Evolutionary conservation across 2,797 vertebrate species (phyloP), one percentile per base, ranked within the genome.

Genomic region (Fistularia commersonii): DNA sequence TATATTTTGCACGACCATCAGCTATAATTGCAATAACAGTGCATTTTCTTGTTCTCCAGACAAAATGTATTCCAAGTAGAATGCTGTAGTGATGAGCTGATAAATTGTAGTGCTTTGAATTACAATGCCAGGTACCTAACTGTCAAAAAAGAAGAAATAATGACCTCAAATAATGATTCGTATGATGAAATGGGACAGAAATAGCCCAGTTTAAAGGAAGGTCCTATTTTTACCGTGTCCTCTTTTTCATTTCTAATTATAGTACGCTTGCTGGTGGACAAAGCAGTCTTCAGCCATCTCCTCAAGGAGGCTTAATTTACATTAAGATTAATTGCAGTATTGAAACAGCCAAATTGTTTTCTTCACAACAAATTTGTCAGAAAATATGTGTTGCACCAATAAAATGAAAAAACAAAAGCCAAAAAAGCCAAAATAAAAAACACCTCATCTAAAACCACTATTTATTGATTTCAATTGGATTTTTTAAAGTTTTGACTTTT

Each of bases 201-300:
- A 86, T 82, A 86, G 79, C 50, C 43, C 39, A 1, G 49, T 13
- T 61, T 46, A 50, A 43, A 40, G 53, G 65, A 73, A 48, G 7
- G 6, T 34, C 6, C 67, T 85, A 82, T 83, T 84, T 84, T 83
- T 83, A 82, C 7, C 36, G 11, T 40, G 53, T 53, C 54, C 70
- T 72, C 53, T 41, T 74, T 67, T 59, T 54, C 47, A 72, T 69
- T 66, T 78, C 74, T 83, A 82, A 87, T 77, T 86, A 80, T 77
- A 84, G 79, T 57, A 74, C 64, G 77, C 57, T 60, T 40, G 32
- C 51, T 60, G 56, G 50, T 60, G 75, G 68, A 36, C 45, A 32
- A 52, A 59, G 32, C 23, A 1, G 52, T 7, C 35, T 50, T 68
- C 61, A 66, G 76, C 67, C 45, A 65, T 54, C 61, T 59, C 38